A percentile compares a stretch with the other conserved stretches of the same genome.
These are phyloP conservation scores for Clitarchus hookeri DNA, from an alignment of 2,888 invertebrate species.

Conservation along the genomic window DNA sequence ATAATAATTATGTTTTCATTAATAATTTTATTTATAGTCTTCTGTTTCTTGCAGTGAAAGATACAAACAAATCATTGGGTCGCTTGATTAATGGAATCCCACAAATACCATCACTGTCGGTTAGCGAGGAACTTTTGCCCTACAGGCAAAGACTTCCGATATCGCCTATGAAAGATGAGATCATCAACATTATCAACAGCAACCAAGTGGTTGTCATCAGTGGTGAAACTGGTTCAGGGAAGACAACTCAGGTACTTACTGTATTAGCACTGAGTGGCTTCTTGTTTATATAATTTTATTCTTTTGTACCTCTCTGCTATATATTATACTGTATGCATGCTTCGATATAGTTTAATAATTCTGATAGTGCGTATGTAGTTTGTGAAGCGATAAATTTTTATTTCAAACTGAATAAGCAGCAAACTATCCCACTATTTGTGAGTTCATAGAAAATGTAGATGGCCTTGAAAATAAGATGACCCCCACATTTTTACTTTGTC, in stretches of 20 bases:
- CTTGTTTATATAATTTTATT: too few relatives aligned
- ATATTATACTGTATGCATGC: too few relatives aligned
- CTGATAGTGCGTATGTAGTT: too few relatives aligned
- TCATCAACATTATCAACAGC: slow-evolving; percentile 67
- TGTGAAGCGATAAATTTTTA: too few relatives aligned
- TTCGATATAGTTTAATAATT: too few relatives aligned
- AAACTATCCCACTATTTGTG: too few relatives aligned
- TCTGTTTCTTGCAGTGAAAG: slow-evolving; percentile 50
- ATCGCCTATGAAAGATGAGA: slow-evolving; percentile 65
- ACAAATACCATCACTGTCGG: slow-evolving; percentile 61
- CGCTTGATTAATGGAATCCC: slow-evolving; percentile 70
- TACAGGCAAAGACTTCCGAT: slow-evolving; percentile 73
- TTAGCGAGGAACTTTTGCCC: slow-evolving; percentile 61
- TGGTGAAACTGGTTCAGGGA: slow-evolving; percentile 91
- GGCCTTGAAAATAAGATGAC: too few relatives aligned
- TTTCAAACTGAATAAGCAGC: too few relatives aligned
- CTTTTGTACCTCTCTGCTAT: too few relatives aligned
- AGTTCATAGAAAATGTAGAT: too few relatives aligned
- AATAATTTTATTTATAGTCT: not conserved
- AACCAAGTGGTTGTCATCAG: slow-evolving; percentile 70
- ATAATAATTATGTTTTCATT: too few relatives aligned
- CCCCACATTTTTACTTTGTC: too few relatives aligned
- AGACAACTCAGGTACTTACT: slow-evolving; percentile 78
- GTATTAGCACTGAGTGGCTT: not conserved
- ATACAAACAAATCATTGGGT: slow-evolving; percentile 62